Conservation (phyloP, 2,113 vertebrate species). For the Sinocyclocheilus anshuiensis region DNA sequence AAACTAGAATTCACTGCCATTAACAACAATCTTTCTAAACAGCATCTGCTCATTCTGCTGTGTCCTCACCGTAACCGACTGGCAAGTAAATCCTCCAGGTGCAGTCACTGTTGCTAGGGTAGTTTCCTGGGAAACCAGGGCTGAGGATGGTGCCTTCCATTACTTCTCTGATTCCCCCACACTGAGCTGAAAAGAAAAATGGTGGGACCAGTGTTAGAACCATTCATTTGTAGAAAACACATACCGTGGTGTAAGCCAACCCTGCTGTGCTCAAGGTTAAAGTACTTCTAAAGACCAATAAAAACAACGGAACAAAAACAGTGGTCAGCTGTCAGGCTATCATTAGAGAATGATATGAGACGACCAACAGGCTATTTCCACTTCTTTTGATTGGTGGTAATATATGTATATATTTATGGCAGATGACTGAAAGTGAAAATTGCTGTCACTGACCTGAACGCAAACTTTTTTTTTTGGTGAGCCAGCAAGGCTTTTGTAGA, state of each 20-base stretch:
- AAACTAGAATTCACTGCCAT: not conserved
- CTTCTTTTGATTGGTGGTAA: constrained; percentile 1
- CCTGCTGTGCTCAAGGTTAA: constrained; percentile 5
- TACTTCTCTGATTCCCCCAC: constrained; percentile 89
- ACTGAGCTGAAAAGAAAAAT: constrained; percentile 80
- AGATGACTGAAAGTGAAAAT: constrained; percentile 22
- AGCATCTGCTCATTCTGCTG: constrained; percentile 2
- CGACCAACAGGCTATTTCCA: not conserved
- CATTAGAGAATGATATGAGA: not conserved
- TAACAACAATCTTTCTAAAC: not conserved
- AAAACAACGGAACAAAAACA: not conserved
- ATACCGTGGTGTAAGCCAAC: not conserved
- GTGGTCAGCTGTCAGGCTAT: not conserved
- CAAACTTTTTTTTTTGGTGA: not conserved
- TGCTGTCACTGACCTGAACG: constrained; percentile 5
- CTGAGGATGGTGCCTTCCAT: constrained; percentile 97
- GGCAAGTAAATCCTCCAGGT: constrained; percentile 93
- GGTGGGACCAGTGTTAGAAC: not conserved
- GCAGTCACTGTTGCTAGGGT: constrained; percentile 97
- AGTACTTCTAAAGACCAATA: constrained; percentile 1
- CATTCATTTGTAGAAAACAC: not conserved
- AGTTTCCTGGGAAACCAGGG: constrained; percentile 97
- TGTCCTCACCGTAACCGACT: constrained; percentile 89
- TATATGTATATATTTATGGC: not conserved
- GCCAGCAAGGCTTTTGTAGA: not conserved